Evolutionary conservation across 2,113 vertebrate genomes (phyloP), one percentile per base, ranked within the genome.

Genomic region (Nansenia antarctica): DNA sequence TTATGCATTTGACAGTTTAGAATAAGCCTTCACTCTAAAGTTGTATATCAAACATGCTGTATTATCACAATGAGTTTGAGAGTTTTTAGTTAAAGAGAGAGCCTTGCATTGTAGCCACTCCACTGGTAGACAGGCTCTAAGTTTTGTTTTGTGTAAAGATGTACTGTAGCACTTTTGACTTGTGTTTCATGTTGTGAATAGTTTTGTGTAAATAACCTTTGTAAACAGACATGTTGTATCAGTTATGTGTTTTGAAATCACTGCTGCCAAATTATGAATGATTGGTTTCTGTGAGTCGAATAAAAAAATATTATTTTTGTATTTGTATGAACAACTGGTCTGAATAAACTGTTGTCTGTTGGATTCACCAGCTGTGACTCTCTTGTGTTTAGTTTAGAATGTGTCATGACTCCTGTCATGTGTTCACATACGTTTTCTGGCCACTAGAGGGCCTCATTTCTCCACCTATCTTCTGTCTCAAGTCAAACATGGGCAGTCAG

Each of bases 181-280:
- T 69, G 71, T 58, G 47, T 79, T 85, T 82, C 76, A 74, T 80
- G 70, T 73, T 88, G 81, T 88, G 77, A 85, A 86, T 81, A 77
- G 35, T 72, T 76, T 73, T 74, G 65, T 89, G 83, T 89, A 87
- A 80, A 90, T 87, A 85, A 59, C 67, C 45, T 83, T 80, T 87
- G 75, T 83, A 74, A 85, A 76, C 49, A 69, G 64, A 78, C 70
- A 9, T 35, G 45, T 49, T 20, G n/a, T 22, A 70, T 73, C 61
- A 30, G 14, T 62, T 77, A n/a, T 62, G 22, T 70, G 18, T 82
- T 77, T 79, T 81, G 42, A 49, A 74, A 65, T 1, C 0, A 58
- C 9, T 34, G 29, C 31, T 42, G 14, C 20, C 20, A 20, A 53
- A 65, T 39, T 15, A 8, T 60, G 37, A 61, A 62, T 6, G 27